phyloP scores from a whole-genome alignment of 2,888 invertebrate species.

The Anagyrus pseudococci region DNA sequence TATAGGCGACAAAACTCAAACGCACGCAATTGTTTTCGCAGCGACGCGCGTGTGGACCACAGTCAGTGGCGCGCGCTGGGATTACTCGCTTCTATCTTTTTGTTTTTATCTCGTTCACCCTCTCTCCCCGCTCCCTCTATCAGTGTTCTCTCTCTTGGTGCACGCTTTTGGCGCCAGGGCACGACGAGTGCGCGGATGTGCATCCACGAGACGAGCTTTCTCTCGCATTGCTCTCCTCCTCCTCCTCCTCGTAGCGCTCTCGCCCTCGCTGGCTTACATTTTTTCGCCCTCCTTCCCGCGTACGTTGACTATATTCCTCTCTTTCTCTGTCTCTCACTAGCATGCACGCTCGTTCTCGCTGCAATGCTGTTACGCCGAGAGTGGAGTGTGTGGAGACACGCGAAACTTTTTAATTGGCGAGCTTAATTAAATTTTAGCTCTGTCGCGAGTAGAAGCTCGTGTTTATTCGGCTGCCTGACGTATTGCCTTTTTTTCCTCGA shows the following conservation, averaged over 20 bases:
- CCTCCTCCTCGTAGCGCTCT: background rate
- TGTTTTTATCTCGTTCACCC: too few relatives aligned
- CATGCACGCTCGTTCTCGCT: too few relatives aligned
- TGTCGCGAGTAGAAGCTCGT: too few relatives aligned
- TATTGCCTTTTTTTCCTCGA: too few relatives aligned
- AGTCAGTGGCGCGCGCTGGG: too few relatives aligned
- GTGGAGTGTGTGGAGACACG: slow-evolving; percentile 9
- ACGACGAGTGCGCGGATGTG: background rate
- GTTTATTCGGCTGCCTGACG: too few relatives aligned
- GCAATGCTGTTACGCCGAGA: too few relatives aligned
- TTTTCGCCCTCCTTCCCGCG: background rate
- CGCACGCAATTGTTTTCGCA: slow-evolving; percentile 52
- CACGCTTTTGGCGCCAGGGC: too few relatives aligned
- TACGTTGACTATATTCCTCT: background rate
- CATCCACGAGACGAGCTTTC: slow-evolving; percentile 5
- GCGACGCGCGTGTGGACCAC: background rate
- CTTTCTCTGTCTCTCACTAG: background rate
- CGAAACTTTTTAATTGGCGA: slow-evolving; percentile 29
- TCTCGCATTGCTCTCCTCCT: background rate
- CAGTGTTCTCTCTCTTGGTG: too few relatives aligned
- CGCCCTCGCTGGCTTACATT: background rate
- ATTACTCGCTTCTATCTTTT: too few relatives aligned
- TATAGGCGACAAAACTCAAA: slow-evolving; percentile 48
- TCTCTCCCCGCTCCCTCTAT: too few relatives aligned
- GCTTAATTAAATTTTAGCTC: slow-evolving; percentile 27